Percentiles rank a stretch among this genome's conserved stretches.
phyloP scores from a whole-genome alignment of 2,888 invertebrate species.

The Polyploca ridens region DNA sequence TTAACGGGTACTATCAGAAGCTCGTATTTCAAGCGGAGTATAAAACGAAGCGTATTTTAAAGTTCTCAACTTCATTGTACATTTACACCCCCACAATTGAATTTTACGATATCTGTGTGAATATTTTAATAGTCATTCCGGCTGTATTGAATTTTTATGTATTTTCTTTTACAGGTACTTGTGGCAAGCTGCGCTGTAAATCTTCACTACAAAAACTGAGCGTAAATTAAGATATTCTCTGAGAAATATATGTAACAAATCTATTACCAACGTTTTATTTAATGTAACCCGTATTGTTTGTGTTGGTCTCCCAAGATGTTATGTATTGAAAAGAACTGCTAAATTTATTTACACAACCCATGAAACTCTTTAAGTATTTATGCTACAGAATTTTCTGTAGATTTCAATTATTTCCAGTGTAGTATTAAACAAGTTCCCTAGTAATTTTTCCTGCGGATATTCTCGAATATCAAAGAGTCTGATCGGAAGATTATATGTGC shows the following conservation, averaged over 20 bases:
- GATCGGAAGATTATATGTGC: conserved; percentile 6
- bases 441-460: not conserved
- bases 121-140: conserved; percentile 45
- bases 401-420: not conserved
- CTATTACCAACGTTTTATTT: not conserved
- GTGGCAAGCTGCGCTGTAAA: not conserved
- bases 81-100: conserved; percentile 58
- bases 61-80: conserved; percentile 41
- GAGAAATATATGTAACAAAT: not conserved
- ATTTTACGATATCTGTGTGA: conserved; percentile 53
- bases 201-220: not conserved
- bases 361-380: too few relatives aligned
- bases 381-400: too few relatives aligned
- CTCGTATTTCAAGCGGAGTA: conserved; percentile 38
- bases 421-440: too few relatives aligned
- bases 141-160: conserved; percentile 46
- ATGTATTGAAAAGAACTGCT: too few relatives aligned
- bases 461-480: not conserved
- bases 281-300: not conserved
- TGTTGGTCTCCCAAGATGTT: too few relatives aligned
- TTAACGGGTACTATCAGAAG: conserved; percentile 37
- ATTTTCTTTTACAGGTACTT: conserved; percentile 43
- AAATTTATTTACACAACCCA: too few relatives aligned
- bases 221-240: too few relatives aligned
- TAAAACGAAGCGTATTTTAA: conserved; percentile 49